These are phyloP conservation scores for Spheniscus mendiculus DNA, from an alignment of 2,113 vertebrate species.

Conservation along the genomic window DNA sequence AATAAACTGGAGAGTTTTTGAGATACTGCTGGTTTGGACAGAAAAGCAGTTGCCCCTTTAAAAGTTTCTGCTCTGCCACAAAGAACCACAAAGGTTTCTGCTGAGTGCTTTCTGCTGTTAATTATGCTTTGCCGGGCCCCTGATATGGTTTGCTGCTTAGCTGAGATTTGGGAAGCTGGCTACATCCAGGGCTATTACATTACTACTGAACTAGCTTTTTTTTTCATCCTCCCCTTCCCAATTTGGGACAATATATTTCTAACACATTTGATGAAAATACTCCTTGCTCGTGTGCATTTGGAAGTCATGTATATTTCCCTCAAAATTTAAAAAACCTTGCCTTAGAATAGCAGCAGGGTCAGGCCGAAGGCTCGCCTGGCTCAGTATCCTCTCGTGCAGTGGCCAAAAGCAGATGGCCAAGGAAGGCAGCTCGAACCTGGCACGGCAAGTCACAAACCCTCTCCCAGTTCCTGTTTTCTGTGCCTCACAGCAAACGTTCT, in stretches of 20 bases:
- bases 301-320: not conserved
- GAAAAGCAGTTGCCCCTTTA: not conserved
- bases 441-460: not conserved
- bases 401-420: not conserved
- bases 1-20: not conserved
- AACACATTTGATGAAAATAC: not conserved
- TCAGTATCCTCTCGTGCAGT: not conserved
- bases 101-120: not conserved
- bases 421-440: not conserved
- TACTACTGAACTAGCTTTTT: not conserved
- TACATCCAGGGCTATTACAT: not conserved
- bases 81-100: not conserved
- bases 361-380: not conserved
- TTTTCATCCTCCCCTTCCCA: not conserved
- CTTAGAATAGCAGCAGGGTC: not conserved
- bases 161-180: not conserved
- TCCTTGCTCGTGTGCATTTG: not conserved
- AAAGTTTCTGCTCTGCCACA: not conserved
- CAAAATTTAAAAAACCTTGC: not conserved
- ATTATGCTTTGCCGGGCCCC: not conserved
- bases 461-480: not conserved
- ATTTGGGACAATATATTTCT: not conserved
- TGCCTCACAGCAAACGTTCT: not conserved
- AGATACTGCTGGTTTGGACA: not conserved
- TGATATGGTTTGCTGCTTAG: rapidly evolving